Base-by-base conservation (phyloP, 2,113 vertebrate genomes). In the Colistium nudipinnis region DNA sequence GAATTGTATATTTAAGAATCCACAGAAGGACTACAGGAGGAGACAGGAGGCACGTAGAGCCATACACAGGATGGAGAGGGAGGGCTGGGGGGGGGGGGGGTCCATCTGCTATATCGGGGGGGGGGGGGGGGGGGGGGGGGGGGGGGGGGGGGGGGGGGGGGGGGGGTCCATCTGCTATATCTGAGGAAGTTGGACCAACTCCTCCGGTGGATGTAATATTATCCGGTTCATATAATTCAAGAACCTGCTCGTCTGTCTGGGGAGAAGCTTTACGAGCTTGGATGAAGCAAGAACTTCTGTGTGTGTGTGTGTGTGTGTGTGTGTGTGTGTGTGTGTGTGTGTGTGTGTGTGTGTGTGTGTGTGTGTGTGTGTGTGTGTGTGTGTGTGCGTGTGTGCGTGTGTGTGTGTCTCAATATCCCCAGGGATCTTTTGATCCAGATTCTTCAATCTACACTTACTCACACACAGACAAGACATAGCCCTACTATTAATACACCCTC, bases 361-460 rank as follows among this genome's bases (percentile, higher is more conserved):
- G 31, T 33, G 31, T 33, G 25, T 43, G 49, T 56, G 45, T 43
- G 57, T 36, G 64, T 57, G 33, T 17, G 6, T 52, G 33, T 45
- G 38, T 67, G 28, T 30, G n/a, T 62, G 60, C 24, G 19, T 41
- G 43, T 51, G 45, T 44, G 59, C 31, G 39, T n/a, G 7, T 53
- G 39, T 48, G 28, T 64, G 24, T 19, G 12, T 62, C 53, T 36
- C 17, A 67, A 51, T 52, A 45, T 82, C 81, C 49, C 70, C 1
- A 1, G 71, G 79, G 65, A 78, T 49, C 47, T 74, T 80, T 70
- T 85, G 87, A 85, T 87, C 77, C 80, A 85, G 62, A 83, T 84
- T 71, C 67, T 82, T 70, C 56, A 69, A 66, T 62, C 76, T 59
- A 59, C 35, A 65, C 4, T n/a, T 35, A 9, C 28, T 53, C 47